Percentiles rank a stretch among this genome's conserved stretches.
Evolutionary conservation across 2,797 vertebrate species (phyloP).

Genomic region (Parotocinclus haroldoi): DNA sequence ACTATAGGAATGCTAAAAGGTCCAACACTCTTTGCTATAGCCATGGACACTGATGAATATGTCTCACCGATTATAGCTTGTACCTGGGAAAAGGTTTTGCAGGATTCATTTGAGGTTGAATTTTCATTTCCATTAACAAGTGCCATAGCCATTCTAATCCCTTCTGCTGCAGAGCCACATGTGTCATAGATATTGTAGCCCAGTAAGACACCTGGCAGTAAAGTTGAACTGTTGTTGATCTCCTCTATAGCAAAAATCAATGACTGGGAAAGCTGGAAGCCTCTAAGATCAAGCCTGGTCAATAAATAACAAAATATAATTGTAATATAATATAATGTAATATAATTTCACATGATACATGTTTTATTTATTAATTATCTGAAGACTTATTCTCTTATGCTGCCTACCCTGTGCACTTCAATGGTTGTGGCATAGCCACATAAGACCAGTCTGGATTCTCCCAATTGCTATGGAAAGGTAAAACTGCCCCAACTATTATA

Average conservation of each 20-base stretch:
- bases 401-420: slow-evolving; percentile 65
- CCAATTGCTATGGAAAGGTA: slow-evolving; percentile 66
- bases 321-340: too few relatives aligned
- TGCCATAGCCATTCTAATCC: slow-evolving; percentile 16
- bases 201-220: slow-evolving; percentile 67
- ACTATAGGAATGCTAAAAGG: slow-evolving; percentile 21
- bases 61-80: slow-evolving; percentile 25
- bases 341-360: too few relatives aligned
- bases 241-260: slow-evolving; percentile 73
- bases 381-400: too few relatives aligned
- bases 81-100: slow-evolving; percentile 15
- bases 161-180: slow-evolving; percentile 56
- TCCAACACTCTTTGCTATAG: slow-evolving; percentile 16
- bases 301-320: not conserved
- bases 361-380: too few relatives aligned
- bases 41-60: slow-evolving; percentile 21
- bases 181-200: slow-evolving; percentile 73
- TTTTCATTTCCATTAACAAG: slow-evolving; percentile 26
- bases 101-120: not conserved
- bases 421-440: slow-evolving; percentile 45
- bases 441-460: slow-evolving; percentile 48
- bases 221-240: slow-evolving; percentile 62
- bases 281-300: slow-evolving; percentile 66
- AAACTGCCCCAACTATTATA: slow-evolving; percentile 63
- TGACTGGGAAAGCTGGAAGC: slow-evolving; percentile 69